Evolutionary conservation across 2,888 invertebrate genomes (phyloP).

Genomic region (Harpagoxenus sublaevis): DNA sequence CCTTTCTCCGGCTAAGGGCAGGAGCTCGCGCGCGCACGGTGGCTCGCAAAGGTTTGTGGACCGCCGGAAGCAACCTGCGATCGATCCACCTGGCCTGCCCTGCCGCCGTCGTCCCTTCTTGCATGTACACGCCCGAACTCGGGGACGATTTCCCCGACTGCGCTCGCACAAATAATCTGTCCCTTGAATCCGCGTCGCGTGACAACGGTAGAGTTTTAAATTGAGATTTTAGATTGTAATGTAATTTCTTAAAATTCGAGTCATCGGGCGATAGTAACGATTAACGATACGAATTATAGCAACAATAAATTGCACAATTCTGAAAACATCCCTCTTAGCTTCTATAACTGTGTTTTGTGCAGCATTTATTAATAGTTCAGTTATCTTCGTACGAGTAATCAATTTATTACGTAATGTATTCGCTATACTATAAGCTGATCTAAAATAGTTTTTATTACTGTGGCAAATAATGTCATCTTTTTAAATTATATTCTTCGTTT

Average conservation of each 20-base stretch:
- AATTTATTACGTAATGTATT: background rate
- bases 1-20: constrained; percentile 28
- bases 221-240: background rate
- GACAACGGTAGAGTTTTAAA: background rate
- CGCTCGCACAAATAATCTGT: constrained; percentile 50
- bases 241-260: constrained; percentile 6
- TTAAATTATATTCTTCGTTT: background rate
- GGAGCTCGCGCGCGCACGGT: constrained; percentile 44
- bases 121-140: constrained; percentile 64
- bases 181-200: constrained; percentile 9
- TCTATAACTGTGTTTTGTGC: background rate
- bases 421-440: too few relatives aligned
- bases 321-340: background rate
- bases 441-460: background rate
- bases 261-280: background rate
- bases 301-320: background rate
- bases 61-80: constrained; percentile 78
- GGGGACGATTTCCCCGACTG: constrained; percentile 66
- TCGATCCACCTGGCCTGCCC: constrained; percentile 84
- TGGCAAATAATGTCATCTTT: background rate
- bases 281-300: background rate
- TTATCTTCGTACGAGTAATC: background rate
- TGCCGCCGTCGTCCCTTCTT: constrained; percentile 67
- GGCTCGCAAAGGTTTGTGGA: constrained; percentile 64
- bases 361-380: background rate